phyloP scores from a whole-genome alignment of 1,140 invertebrate genomes.

The Acromyrmex echinatior region DNA sequence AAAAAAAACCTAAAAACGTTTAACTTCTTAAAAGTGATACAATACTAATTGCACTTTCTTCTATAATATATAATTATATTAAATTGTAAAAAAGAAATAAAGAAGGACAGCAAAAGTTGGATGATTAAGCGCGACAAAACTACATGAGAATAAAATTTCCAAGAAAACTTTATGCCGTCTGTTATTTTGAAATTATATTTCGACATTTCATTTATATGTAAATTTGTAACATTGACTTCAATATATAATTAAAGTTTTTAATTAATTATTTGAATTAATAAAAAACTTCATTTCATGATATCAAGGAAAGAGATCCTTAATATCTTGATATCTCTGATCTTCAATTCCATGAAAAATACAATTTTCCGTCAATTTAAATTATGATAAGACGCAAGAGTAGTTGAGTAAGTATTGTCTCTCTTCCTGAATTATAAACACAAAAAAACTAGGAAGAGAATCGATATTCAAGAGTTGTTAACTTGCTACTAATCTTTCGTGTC shows the following conservation, averaged over 20 bases:
- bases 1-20: not conserved
- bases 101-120: not conserved
- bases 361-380: not conserved
- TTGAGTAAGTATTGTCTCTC: not conserved
- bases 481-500: conserved; percentile 43
- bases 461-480: conserved; percentile 28
- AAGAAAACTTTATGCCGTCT: not conserved
- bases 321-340: not conserved
- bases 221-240: not conserved
- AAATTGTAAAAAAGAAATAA: conserved; percentile 4
- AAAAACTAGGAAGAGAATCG: conserved; percentile 32
- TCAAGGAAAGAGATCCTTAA: not conserved
- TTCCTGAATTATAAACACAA: not conserved
- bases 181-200: conserved; percentile 1
- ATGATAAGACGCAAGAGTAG: not conserved
- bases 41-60: not conserved
- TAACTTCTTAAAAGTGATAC: not conserved
- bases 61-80: not conserved
- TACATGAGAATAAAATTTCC: not conserved
- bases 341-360: not conserved
- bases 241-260: not conserved
- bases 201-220: not conserved
- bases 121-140: not conserved
- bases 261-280: not conserved
- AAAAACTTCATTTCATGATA: not conserved